phyloP scores from a whole-genome alignment of 2,797 vertebrate species.

The Coccyzus lansbergi region DNA sequence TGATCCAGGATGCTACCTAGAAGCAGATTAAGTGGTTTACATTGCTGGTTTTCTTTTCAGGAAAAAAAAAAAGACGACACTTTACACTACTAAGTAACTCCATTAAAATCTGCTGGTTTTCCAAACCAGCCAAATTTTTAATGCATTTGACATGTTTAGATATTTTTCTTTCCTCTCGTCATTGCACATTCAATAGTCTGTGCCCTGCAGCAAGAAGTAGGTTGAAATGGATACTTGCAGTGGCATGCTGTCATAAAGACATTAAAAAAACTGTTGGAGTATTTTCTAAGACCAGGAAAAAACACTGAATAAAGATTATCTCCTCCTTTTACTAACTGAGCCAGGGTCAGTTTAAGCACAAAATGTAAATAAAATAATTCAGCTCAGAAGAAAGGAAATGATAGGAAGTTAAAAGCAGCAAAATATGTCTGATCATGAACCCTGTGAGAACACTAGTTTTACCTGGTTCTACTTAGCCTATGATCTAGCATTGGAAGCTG shows the following conservation, averaged over 20 bases:
- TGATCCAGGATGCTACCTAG: background rate
- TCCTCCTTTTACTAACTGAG: background rate
- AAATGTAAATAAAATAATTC: constrained; percentile 3
- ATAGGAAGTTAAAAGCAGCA: background rate
- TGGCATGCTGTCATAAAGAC: background rate
- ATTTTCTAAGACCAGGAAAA: constrained; percentile 14
- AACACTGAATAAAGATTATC: constrained; percentile 24
- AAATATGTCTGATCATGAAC: background rate
- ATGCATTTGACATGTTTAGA: background rate
- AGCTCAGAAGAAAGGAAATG: background rate
- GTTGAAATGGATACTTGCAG: constrained; percentile 11
- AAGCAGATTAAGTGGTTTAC: background rate
- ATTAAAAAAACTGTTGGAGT: background rate
- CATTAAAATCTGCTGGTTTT: background rate
- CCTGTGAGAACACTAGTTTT: background rate
- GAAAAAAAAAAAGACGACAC: background rate
- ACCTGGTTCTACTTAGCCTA: background rate
- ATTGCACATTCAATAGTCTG: background rate
- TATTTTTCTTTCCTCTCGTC: background rate
- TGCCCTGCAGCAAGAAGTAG: constrained; percentile 23
- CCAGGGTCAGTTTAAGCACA: constrained; percentile 6
- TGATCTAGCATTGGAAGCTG: background rate
- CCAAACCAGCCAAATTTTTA: background rate
- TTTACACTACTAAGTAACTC: background rate
- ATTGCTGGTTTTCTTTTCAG: background rate